Conservation (phyloP, 2,797 vertebrate genomes). For the Platalea minor region DNA sequence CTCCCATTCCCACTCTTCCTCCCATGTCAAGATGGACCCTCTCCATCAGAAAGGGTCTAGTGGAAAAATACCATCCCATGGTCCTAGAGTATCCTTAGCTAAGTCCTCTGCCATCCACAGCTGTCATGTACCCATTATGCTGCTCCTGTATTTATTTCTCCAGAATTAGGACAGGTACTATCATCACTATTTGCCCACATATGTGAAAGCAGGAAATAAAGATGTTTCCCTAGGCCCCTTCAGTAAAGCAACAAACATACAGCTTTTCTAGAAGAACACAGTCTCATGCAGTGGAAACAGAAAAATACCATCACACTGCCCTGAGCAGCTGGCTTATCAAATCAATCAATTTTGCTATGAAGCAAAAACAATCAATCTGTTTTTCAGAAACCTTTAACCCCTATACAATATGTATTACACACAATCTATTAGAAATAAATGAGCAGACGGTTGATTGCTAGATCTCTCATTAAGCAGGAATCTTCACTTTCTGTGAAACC, state of each 20-base stretch:
- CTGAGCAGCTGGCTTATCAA: background rate
- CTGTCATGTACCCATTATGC: background rate
- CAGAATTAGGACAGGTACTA: background rate
- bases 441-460: background rate
- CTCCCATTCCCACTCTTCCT: background rate
- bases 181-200: background rate
- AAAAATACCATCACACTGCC: background rate
- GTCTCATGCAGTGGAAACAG: background rate
- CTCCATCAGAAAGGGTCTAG: background rate
- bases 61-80: background rate
- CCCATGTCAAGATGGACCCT: background rate
- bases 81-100: background rate
- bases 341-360: background rate
- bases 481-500: background rate
- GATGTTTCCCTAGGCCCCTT: background rate
- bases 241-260: background rate
- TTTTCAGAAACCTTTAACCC: conserved; percentile 7
- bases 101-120: background rate
- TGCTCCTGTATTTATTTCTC: background rate
- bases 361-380: background rate
- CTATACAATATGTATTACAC: background rate
- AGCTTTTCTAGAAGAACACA: background rate
- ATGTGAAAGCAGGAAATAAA: background rate
- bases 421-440: background rate
- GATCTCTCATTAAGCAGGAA: background rate